Evolutionary conservation across 2,888 invertebrate genomes (phyloP), one percentile per base, ranked within the genome.

Genomic region (Leucophenga montana): DNA sequence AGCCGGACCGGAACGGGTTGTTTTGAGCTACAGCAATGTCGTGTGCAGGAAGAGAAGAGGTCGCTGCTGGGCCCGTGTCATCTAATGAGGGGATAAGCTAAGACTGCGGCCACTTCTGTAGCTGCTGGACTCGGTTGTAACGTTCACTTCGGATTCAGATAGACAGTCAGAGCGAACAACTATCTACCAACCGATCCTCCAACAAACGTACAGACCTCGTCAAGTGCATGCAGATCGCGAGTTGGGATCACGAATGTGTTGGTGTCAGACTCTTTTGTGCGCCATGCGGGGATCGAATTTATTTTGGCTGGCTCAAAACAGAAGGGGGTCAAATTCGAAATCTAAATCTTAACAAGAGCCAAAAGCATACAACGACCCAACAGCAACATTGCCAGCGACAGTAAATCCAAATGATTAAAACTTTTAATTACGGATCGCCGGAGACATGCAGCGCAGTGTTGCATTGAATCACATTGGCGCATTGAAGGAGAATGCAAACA

Each of bases 211-310:
- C 46, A 61, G 46, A 59, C 27, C 74, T 74, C 78, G 78, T 78
- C 78, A 79, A 79, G 77, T 78, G 78, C 77, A 79, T 79, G 78
- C 78, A 79, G 78, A 79, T 79, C 77, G 72, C 77, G 75, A 76
- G 76, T 74, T 76, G 78, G 56, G 77, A 78, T 78, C 76, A 72
- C 74, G 75, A 73, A 69, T 70, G 67, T 67, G 68, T 75, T 73
- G 69, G 67, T 72, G 72, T 67, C 72, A 71, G 68, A 20, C 27
- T n/a, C 50, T 50, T 50, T 50, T 50, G 50, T 50, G 50, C 53
- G 66, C 31, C 66, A 66, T 33, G 66, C 20, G 56, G 66, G 64
- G 70, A 70, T 70, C 71, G 77, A 74, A 75, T 77, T 77, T 77
- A 75, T 75, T 75, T 77, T 74, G 75, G 71, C 74, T 75, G 77